Evolutionary conservation across 2,113 vertebrate species (phyloP), one percentile per base, ranked within the genome.

Genomic region (Scolopax mira): DNA sequence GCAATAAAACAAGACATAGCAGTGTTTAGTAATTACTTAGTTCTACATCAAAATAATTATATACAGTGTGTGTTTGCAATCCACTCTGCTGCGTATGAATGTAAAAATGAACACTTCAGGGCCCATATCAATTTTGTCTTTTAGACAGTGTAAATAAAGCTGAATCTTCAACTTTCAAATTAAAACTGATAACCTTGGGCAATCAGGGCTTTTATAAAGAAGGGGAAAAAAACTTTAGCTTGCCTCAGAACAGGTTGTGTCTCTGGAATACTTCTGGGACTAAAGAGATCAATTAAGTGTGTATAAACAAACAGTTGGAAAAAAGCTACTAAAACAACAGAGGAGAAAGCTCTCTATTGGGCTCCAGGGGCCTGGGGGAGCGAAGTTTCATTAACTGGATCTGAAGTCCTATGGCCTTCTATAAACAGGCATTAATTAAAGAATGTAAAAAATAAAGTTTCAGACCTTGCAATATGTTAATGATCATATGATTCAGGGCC

Each of bases 401-500:
- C 98, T 98, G 98, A 98, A 98, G 98, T 99, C 98, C 98, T 98
- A 98, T 98, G 98, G 98, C 98, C 98, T 98, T 98, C 98, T 98
- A 99, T 99, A 99, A 99, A 99, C 99, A 99, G 98, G 99, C 99
- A 99, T 99, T 99, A 99, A 99, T 99, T 99, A 99, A 99, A 98
- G 99, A 99, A 98, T 99, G 98, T 98, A 98, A 98, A 99, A 98
- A 99, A 98, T 98, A 98, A 98, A 98, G 98, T 98, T 99, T 99
- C 99, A 99, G 98, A 99, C 98, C 99, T 99, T 99, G 99, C 99
- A 99, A 99, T 99, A 99, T 99, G 99, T 99, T 99, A 99, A 99
- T 99, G 98, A 99, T 99, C 99, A 98, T 99, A 98, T 99, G 99
- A 99, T 99, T 99, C 98, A 98, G 98, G 98, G 99, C 98, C 97